Conservation (phyloP, 1,140 invertebrate genomes). For the Trichomalopsis sarcophagae region DNA sequence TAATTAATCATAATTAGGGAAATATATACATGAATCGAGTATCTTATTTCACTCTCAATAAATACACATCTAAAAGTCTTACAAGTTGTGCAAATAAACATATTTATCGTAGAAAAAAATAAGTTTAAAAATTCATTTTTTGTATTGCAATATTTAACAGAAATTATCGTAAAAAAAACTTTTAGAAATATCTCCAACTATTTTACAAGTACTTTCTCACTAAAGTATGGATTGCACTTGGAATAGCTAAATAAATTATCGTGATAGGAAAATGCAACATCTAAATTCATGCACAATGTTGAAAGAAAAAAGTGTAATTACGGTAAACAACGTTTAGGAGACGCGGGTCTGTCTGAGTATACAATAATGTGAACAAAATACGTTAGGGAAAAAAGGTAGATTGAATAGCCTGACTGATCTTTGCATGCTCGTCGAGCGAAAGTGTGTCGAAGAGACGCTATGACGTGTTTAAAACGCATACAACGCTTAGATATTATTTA, state of each 20-base stretch:
- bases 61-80: constrained; percentile 41
- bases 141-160: not conserved
- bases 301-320: constrained; percentile 11
- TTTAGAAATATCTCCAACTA: constrained; percentile 48
- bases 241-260: constrained; percentile 35
- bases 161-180: not conserved
- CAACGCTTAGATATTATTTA: constrained; percentile 59
- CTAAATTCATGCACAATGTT: constrained; percentile 28
- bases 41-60: constrained; percentile 34
- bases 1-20: constrained; percentile 25
- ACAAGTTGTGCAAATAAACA: constrained; percentile 36
- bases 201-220: constrained; percentile 49
- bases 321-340: not conserved
- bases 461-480: constrained; percentile 47
- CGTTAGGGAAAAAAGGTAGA: not conserved
- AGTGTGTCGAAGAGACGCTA: constrained; percentile 22
- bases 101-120: constrained; percentile 13
- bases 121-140: constrained; percentile 24
- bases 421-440: constrained; percentile 2
- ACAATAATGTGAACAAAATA: constrained; percentile 34
- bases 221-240: constrained; percentile 41
- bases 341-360: constrained; percentile 13
- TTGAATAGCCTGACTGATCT: constrained; percentile 16
- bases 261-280: constrained; percentile 14
- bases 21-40: constrained; percentile 42